These are phyloP conservation scores for Paraescarpia echinospica DNA, from an alignment of 1,140 invertebrate species.

Conservation along the genomic window DNA sequence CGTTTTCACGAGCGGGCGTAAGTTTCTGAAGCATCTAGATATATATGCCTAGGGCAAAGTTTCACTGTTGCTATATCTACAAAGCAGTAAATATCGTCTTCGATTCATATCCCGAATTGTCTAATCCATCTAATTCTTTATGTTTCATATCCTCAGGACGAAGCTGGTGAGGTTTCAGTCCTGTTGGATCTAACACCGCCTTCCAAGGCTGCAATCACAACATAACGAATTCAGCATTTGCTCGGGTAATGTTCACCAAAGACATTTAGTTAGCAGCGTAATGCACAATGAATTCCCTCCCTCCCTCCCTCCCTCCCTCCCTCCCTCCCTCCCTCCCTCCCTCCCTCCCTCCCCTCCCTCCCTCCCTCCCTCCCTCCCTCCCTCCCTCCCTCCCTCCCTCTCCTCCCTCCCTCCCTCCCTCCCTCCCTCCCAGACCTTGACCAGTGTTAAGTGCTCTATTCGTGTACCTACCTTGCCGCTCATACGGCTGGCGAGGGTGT, in stretches of 20 bases:
- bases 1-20: background rate
- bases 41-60: background rate
- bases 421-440: too few relatives aligned
- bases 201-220: constrained; percentile 1
- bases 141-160: constrained; percentile 15
- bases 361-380: too few relatives aligned
- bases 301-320: too few relatives aligned
- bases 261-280: background rate
- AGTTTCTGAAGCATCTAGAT: background rate
- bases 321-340: too few relatives aligned
- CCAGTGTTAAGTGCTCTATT: background rate
- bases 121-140: background rate
- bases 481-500: background rate
- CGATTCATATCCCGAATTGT: background rate
- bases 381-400: too few relatives aligned
- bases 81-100: background rate
- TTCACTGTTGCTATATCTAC: background rate
- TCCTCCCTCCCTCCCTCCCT: too few relatives aligned
- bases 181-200: background rate
- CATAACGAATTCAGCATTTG: background rate
- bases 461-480: background rate
- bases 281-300: background rate
- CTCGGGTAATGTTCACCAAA: background rate
- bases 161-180: constrained; percentile 17
- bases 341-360: too few relatives aligned